A percentile compares a stretch with the other conserved stretches of the same genome.
Conservation (phyloP, 35 echinoderm and acorn worm genomes). For the Apostichopus californicus region DNA sequence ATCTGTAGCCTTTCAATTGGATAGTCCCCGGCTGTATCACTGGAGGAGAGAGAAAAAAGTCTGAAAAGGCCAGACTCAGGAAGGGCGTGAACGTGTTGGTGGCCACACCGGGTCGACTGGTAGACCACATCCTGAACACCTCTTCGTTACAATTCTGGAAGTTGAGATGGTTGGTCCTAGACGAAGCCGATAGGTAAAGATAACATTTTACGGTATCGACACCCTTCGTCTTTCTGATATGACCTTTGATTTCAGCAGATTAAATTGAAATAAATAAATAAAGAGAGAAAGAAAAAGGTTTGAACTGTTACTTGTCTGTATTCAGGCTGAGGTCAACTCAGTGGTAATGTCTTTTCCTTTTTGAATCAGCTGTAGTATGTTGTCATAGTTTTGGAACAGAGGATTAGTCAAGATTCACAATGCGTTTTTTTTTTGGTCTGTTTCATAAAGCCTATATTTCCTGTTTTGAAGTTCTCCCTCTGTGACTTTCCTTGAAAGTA, state of each 20-base stretch:
- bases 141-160: slow-evolving; percentile 48
- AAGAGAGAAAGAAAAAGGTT: background rate
- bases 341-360: too few relatives aligned
- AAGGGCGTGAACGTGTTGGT: slow-evolving; percentile 93
- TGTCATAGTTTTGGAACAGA: too few relatives aligned
- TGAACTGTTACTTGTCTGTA: background rate
- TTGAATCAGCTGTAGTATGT: too few relatives aligned
- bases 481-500: too few relatives aligned
- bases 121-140: slow-evolving; percentile 85
- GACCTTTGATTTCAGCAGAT: background rate
- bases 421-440: too few relatives aligned
- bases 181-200: slow-evolving; percentile 95
- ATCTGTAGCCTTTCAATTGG: slow-evolving; percentile 85
- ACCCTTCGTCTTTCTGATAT: background rate
- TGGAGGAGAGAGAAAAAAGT: slow-evolving; percentile 91
- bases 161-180: slow-evolving; percentile 81
- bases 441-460: too few relatives aligned
- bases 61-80: slow-evolving; percentile 86
- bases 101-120: slow-evolving; percentile 87
- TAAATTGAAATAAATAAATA: too few relatives aligned
- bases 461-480: too few relatives aligned
- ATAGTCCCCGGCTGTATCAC: slow-evolving; percentile 89
- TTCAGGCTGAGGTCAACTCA: too few relatives aligned
- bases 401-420: too few relatives aligned
- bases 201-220: too few relatives aligned